These are phyloP conservation scores for Eudyptes chrysolophus DNA, from an alignment of 2,113 vertebrate species.

Conservation along the genomic window DNA sequence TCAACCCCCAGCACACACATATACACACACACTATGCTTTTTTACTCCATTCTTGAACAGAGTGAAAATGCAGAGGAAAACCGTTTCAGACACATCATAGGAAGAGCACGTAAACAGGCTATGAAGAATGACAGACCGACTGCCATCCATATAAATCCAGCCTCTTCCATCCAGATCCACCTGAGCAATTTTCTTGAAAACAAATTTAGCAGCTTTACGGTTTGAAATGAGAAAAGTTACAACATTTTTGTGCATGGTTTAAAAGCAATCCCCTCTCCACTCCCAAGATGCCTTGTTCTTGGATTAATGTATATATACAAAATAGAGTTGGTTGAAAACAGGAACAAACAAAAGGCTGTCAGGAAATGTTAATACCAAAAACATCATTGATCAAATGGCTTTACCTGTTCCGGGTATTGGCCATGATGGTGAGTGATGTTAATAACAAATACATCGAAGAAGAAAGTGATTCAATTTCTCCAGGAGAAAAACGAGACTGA, in stretches of 20 bases:
- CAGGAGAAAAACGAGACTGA: not conserved
- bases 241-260: not conserved
- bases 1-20: not conserved
- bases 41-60: not conserved
- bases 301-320: not conserved
- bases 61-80: not conserved
- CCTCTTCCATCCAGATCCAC: not conserved
- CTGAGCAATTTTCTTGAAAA: not conserved
- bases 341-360: not conserved
- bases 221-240: not conserved
- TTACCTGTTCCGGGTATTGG: not conserved
- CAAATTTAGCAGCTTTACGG: not conserved
- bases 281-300: not conserved
- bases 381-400: not conserved
- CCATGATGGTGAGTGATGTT: not conserved
- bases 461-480: not conserved
- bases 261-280: not conserved
- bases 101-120: not conserved
- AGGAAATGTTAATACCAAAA: not conserved
- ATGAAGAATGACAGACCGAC: not conserved
- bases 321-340: not conserved
- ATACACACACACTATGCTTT: not conserved
- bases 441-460: not conserved
- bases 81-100: not conserved
- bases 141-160: not conserved